These are phyloP conservation scores for Nerophis ophidion DNA, from an alignment of 2,113 vertebrate species.

Conservation along the genomic window DNA sequence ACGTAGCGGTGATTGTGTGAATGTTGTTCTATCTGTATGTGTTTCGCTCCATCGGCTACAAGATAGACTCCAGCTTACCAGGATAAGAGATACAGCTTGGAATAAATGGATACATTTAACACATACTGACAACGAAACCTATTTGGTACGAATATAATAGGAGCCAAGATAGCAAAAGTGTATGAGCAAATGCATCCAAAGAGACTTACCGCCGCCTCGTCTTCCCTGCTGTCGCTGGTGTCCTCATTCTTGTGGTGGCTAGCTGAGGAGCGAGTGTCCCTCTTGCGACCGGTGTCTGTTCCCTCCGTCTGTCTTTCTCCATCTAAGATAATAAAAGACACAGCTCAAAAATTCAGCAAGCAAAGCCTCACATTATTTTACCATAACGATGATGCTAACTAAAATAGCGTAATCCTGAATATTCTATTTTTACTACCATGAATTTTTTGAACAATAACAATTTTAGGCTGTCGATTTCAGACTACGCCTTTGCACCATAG, in stretches of 20 bases:
- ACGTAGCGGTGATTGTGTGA: too few species aligned
- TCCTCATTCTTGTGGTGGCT: slow-evolving; percentile 75
- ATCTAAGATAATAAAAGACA: slow-evolving; percentile 69
- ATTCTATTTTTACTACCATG: slow-evolving; percentile 27
- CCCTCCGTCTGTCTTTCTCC: slow-evolving; percentile 80
- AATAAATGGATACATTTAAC: neutral
- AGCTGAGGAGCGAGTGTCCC: slow-evolving; percentile 52
- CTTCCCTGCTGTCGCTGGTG: slow-evolving; percentile 87
- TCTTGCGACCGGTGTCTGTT: slow-evolving; percentile 74
- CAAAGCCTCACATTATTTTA: neutral
- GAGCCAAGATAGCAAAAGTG: slow-evolving; percentile 6
- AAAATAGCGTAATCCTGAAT: slow-evolving; percentile 18
- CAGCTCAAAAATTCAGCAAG: slow-evolving; percentile 22
- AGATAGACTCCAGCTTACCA: neutral
- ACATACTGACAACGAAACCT: neutral
- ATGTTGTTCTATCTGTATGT: neutral
- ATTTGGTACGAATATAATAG: neutral
- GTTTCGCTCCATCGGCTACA: neutral
- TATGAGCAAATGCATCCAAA: neutral
- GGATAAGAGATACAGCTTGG: neutral
- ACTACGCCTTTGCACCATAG: slow-evolving; percentile 14
- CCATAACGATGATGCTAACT: neutral
- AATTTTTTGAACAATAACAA: slow-evolving; percentile 22
- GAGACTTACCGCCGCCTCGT: slow-evolving; percentile 78
- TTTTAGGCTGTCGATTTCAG: slow-evolving; percentile 13